These are phyloP conservation scores for Nemotelus nigrinus DNA, from an alignment of 2,888 invertebrate genomes.

Conservation along the genomic window DNA sequence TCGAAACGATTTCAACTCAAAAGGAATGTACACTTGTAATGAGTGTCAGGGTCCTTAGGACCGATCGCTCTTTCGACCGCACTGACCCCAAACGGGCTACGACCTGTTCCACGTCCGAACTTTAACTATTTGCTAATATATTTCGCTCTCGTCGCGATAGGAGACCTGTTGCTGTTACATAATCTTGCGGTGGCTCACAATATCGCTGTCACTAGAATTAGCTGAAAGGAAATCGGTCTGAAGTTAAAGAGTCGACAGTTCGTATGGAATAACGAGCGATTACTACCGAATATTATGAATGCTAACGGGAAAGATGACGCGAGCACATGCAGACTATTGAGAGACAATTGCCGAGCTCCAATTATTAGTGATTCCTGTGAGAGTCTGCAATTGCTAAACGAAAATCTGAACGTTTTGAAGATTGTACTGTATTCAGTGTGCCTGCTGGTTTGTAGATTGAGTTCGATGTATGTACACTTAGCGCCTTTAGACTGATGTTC, in stretches of 20 bases:
- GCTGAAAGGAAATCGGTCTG: constrained; percentile 25
- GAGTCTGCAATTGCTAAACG: no score
- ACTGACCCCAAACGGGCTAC: constrained; percentile 8
- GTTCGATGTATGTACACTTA: no score
- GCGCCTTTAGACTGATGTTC: no score
- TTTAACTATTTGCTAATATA: constrained; percentile 28
- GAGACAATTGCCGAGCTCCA: constrained; percentile 2
- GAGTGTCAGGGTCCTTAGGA: background rate
- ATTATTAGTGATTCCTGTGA: background rate
- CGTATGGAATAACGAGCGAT: background rate
- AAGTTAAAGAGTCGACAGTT: background rate
- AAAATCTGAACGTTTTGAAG: no score
- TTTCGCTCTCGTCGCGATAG: constrained; percentile 2
- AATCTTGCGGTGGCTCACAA: constrained; percentile 13
- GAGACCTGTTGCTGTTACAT: constrained; percentile 42
- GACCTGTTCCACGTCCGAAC: background rate
- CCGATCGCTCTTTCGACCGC: background rate
- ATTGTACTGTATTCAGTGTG: no score
- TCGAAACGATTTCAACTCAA: background rate
- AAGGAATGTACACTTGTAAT: no score
- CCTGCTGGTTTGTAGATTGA: no score
- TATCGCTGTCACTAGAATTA: background rate
- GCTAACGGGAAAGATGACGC: background rate
- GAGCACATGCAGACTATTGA: background rate
- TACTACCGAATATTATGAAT: background rate